Evolutionary conservation across 2,888 invertebrate genomes (phyloP).

Genomic region (Cacoxenus indagator): DNA sequence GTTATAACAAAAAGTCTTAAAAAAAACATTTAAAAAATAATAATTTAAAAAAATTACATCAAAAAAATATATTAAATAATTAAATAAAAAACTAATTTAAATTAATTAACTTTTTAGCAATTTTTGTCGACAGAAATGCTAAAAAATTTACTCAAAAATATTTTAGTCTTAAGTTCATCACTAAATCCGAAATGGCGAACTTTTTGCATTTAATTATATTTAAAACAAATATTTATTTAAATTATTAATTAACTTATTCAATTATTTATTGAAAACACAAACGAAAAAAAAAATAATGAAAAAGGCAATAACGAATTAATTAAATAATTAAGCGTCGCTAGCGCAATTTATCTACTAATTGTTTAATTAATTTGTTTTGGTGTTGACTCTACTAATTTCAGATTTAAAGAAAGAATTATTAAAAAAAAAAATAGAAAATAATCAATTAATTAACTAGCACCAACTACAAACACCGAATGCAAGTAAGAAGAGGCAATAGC

Average conservation of each 20-base stretch:
- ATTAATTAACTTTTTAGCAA: slow-evolving; percentile 21
- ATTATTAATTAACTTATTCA: slow-evolving; percentile 15
- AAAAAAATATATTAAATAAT: slow-evolving; percentile 6
- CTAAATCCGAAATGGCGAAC: background rate
- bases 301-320: slow-evolving; percentile 59
- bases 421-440: slow-evolving; percentile 29
- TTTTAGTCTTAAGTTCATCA: slow-evolving; percentile 16
- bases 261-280: too few relatives aligned
- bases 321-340: slow-evolving; percentile 59
- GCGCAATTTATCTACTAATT: slow-evolving; percentile 43
- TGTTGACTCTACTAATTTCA: slow-evolving; percentile 52
- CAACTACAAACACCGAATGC: slow-evolving; percentile 32
- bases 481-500: background rate
- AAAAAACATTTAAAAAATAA: slow-evolving; percentile 21
- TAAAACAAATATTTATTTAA: slow-evolving; percentile 16
- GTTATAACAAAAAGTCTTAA: background rate
- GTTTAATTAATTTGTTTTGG: slow-evolving; percentile 68
- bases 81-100: slow-evolving; percentile 18
- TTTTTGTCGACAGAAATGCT: slow-evolving; percentile 46
- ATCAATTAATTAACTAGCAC: slow-evolving; percentile 37
- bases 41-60: slow-evolving; percentile 8
- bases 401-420: slow-evolving; percentile 34
- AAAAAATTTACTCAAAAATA: slow-evolving; percentile 30
- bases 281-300: slow-evolving; percentile 9
- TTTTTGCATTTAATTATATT: slow-evolving; percentile 48